These are phyloP conservation scores for Acronicta aceris DNA, from an alignment of 2,888 invertebrate species.

Conservation along the genomic window DNA sequence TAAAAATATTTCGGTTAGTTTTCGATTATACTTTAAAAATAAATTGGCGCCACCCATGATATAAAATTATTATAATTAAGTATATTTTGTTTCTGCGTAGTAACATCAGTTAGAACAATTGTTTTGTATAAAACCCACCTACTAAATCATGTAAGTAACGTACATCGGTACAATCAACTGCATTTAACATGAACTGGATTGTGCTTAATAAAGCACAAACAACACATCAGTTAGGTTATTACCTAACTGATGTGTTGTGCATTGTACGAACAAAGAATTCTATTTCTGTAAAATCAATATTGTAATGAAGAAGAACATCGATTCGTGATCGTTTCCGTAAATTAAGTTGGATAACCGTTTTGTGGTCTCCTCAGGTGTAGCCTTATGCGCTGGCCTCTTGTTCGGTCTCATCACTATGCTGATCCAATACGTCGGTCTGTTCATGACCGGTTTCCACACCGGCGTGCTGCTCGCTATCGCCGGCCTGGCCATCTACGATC, in stretches of 20 bases:
- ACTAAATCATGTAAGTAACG: slow-evolving; percentile 20
- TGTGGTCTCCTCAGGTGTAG: slow-evolving; percentile 87
- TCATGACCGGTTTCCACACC: slow-evolving; percentile 94
- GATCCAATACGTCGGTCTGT: slow-evolving; percentile 94
- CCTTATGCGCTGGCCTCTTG: slow-evolving; percentile 92
- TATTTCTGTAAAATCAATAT: slow-evolving; percentile 31
- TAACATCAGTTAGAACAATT: too few species aligned
- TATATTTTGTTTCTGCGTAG: too few species aligned
- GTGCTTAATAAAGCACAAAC: too few species aligned
- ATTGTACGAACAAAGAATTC: slow-evolving; percentile 13
- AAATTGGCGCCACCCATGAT: too few species aligned
- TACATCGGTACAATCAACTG: background rate
- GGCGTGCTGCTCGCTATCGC: slow-evolving; percentile 91
- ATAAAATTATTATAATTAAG: too few species aligned
- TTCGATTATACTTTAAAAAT: background rate
- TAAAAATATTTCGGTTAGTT: too few species aligned
- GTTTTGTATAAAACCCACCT: background rate
- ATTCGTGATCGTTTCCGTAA: slow-evolving; percentile 10
- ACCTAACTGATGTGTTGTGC: slow-evolving; percentile 11
- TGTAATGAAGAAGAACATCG: slow-evolving; percentile 7
- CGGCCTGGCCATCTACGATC: slow-evolving; percentile 89
- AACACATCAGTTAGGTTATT: too few species aligned
- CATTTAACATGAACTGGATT: background rate
- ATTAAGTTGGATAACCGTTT: slow-evolving; percentile 9
- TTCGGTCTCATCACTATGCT: slow-evolving; percentile 95